Evolutionary conservation across 2,113 vertebrate genomes (phyloP), one percentile per base, ranked within the genome.

Genomic region (Microcebus jonahi): DNA sequence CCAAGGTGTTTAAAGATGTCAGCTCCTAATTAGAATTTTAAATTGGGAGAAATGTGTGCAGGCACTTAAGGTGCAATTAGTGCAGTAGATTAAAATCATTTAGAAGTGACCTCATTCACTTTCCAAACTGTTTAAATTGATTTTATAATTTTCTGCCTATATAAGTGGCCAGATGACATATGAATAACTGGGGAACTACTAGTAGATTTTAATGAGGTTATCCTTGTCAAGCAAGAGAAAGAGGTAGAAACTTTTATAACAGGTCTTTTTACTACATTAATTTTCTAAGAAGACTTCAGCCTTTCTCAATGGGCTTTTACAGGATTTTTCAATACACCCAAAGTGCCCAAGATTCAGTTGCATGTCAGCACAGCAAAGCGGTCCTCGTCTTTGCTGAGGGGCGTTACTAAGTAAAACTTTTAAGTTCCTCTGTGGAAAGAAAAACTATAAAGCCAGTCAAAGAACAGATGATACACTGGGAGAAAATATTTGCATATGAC

Each of bases 41-140:
- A 97, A 96, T 91, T 80, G 84, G 80, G 65, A 94, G 87, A 81
- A 95, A 92, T 92, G 83, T 88, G 65, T n/a, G 7, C 0, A 17
- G 91, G 53, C 63, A 88, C 21, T 95, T 97, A 11, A 55, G 55
- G 65, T 61, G 34, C 61, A 93, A 94, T 97, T 96, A 96, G 75
- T 81, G 50, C 57, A 31, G n/a, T 65, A 89, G 90, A 97, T 97
- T 95, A 97, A 95, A 96, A 95, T 88, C 92, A 90, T 95, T 92
- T 85, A 42, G 83, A 95, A 90, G 90, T 94, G 95, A 96, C 90
- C 92, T 90, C 34, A 70, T 85, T 97, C 87, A 34, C 82, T 91
- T 89, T 68, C 90, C 83, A 77, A 93, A 91, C 59, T 95, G 45
- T 90, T 96, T 59, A 86, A 87, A 97, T 90, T 93, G 92, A 95